phyloP scores from a whole-genome alignment of 2,888 invertebrate species.

The Drosophila percnosoma region DNA sequence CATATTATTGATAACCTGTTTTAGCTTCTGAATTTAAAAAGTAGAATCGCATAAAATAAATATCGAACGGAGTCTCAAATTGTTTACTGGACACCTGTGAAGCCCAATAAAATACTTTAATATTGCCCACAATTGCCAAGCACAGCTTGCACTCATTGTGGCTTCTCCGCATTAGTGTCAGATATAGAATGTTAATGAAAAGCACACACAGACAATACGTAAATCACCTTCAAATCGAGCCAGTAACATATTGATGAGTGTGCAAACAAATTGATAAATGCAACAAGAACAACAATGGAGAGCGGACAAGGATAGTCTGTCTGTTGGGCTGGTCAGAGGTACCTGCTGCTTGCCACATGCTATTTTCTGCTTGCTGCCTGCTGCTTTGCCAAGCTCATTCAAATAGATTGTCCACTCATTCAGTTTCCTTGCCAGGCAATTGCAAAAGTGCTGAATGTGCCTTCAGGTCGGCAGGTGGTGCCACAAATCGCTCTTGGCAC shows the following conservation, averaged over 20 bases:
- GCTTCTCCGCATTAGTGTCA: not conserved
- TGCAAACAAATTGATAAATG: constrained; percentile 75
- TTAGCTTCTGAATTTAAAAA: not conserved
- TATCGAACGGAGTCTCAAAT: not conserved
- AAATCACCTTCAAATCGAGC: constrained; percentile 23
- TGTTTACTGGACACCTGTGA: not conserved
- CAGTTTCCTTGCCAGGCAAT: constrained; percentile 33
- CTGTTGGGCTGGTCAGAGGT: not conserved
- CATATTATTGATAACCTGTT: no score
- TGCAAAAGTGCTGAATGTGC: constrained; percentile 71
- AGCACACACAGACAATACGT: constrained; percentile 2
- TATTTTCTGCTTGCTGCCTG: constrained; percentile 2
- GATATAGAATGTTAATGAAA: constrained; percentile 41
- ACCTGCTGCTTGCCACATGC: not conserved
- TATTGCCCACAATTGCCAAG: constrained; percentile 9
- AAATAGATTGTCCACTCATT: constrained; percentile 58
- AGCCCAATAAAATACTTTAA: not conserved
- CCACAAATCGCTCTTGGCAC: constrained; percentile 27
- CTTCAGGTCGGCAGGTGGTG: constrained; percentile 58
- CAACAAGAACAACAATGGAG: constrained; percentile 42
- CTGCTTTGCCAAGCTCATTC: constrained; percentile 37
- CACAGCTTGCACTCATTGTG: not conserved
- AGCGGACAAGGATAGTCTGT: not conserved
- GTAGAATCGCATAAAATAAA: not conserved
- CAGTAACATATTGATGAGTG: constrained; percentile 64